These are phyloP conservation scores for Ypsolopha scabrella DNA, from an alignment of 2,888 invertebrate genomes.

Conservation along the genomic window DNA sequence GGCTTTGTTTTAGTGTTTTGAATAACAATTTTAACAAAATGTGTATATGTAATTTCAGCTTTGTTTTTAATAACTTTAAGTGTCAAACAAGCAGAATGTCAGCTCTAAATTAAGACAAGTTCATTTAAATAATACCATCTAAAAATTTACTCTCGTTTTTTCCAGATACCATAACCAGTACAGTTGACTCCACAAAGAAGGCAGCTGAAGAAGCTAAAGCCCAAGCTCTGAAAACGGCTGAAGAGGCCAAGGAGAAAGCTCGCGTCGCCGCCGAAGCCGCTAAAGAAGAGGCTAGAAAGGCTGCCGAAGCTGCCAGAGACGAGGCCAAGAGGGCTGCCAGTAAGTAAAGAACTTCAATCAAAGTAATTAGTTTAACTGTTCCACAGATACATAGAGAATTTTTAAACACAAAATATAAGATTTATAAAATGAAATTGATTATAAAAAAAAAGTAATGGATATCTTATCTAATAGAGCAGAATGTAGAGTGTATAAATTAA, in stretches of 20 bases:
- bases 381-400: not conserved
- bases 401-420: not conserved
- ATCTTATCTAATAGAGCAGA: too few species aligned
- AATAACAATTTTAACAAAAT: too few species aligned
- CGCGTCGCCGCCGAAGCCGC: conserved; percentile 45
- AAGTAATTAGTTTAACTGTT: too few species aligned
- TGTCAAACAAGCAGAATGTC: too few species aligned
- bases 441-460: too few species aligned
- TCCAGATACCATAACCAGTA: conserved; percentile 51
- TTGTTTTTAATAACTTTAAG: too few species aligned
- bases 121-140: not conserved
- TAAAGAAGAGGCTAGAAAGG: conserved; percentile 41
- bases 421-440: not conserved
- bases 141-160: not conserved
- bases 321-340: conserved; percentile 55
- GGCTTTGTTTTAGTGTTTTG: too few species aligned
- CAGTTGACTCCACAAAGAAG: conserved; percentile 56
- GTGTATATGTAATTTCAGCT: too few species aligned
- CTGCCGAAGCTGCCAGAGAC: conserved; percentile 46
- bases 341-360: conserved; percentile 19
- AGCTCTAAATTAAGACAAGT: too few species aligned
- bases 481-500: too few species aligned
- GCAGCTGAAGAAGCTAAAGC: conserved; percentile 58
- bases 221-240: conserved; percentile 47
- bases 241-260: conserved; percentile 57